Conservation (phyloP, 2,888 invertebrate genomes). For the Polyommatus iphigenia region DNA sequence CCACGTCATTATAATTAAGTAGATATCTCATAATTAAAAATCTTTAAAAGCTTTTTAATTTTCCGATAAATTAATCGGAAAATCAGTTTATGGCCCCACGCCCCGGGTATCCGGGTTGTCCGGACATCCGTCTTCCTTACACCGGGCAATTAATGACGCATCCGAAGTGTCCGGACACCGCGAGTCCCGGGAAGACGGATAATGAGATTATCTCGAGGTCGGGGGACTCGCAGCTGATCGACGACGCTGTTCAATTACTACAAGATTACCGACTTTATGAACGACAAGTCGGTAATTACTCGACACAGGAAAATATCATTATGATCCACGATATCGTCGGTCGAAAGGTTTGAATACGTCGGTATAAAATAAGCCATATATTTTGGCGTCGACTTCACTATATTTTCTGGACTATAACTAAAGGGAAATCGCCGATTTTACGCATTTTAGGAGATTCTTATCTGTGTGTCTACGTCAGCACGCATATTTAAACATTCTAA, state of each 20-base stretch:
- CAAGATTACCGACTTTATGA: not conserved
- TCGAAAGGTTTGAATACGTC: too few species aligned
- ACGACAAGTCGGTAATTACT: not conserved
- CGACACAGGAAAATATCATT: not conserved
- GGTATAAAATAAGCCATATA: too few species aligned
- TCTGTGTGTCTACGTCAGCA: too few species aligned
- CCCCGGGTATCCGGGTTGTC: not conserved
- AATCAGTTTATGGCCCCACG: not conserved
- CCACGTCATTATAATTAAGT: not conserved
- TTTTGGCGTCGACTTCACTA: too few species aligned
- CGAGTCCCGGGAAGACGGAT: slow-evolving; percentile 5
- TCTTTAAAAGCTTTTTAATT: slow-evolving; percentile 11
- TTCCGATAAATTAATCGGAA: slow-evolving; percentile 1
- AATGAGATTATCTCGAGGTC: slow-evolving; percentile 9
- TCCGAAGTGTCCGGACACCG: slow-evolving; percentile 1
- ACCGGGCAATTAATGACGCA: slow-evolving; percentile 2
- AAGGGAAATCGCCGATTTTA: too few species aligned
- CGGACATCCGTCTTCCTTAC: not conserved
- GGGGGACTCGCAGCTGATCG: slow-evolving; percentile 1
- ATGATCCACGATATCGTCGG: not conserved
- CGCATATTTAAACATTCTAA: too few species aligned
- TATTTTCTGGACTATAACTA: too few species aligned
- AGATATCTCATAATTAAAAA: not conserved
- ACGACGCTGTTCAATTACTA: not conserved
- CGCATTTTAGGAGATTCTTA: too few species aligned